Evolutionary conservation across 2,888 invertebrate species (phyloP).

Genomic region (Xanthorhoe designata): DNA sequence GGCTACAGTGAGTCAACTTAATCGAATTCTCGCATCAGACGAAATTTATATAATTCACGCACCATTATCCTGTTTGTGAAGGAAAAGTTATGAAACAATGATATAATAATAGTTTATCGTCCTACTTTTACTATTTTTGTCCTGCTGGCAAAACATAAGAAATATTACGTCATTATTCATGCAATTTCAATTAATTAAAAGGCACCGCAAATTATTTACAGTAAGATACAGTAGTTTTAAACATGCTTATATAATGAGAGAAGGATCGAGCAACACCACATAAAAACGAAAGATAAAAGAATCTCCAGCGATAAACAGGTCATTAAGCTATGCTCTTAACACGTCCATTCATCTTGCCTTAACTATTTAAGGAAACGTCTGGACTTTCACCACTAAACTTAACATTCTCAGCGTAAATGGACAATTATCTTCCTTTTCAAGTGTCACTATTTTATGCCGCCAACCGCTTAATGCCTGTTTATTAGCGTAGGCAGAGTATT

Average conservation of each 20-base stretch:
- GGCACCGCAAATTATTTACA: not conserved
- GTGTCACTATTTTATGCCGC: not conserved
- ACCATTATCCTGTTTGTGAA: not conserved
- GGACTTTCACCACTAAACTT: not conserved
- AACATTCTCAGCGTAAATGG: not conserved
- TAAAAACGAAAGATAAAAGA: constrained; percentile 1
- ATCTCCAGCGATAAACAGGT: not conserved
- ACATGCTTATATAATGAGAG: not conserved
- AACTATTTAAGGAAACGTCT: not conserved
- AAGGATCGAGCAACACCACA: not conserved
- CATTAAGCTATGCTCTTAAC: not conserved
- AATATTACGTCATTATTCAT: too few relatives aligned
- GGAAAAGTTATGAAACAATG: too few relatives aligned
- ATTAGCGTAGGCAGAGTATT: not conserved
- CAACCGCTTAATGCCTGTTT: not conserved
- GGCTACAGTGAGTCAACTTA: constrained; percentile 17
- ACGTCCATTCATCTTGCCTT: not conserved
- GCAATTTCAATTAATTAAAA: too few relatives aligned
- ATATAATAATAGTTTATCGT: too few relatives aligned
- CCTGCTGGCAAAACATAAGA: too few relatives aligned
- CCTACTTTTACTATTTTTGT: too few relatives aligned
- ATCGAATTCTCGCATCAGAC: constrained; percentile 2
- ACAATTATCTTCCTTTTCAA: not conserved
- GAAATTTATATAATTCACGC: not conserved
- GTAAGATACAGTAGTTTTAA: not conserved